Evolutionary conservation across 2,888 invertebrate species (phyloP), one percentile per base, ranked within the genome.

Genomic region (Drosophila borborema): DNA sequence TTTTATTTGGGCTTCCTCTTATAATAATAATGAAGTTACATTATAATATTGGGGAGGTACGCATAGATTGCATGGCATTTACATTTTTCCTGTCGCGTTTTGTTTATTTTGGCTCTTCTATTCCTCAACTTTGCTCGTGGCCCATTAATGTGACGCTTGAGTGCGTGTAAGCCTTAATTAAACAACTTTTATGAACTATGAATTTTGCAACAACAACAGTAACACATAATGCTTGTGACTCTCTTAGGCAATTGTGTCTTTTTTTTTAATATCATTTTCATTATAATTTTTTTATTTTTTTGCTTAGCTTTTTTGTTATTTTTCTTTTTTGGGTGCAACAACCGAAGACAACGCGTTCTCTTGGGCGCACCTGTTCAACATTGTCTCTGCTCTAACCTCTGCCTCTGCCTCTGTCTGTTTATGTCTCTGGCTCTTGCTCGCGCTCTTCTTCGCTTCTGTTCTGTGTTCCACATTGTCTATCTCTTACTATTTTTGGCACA

Each of bases 81-180:
- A 61, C 53, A 49, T 63, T 77, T 64, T 62, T 74, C 68, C 63
- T 51, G 45, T 18, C 59, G 43, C 63, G 23, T 49, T 74, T 63
- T 62, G 20, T 34, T 46, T 51, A 8, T 20, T 51, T 51, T 34
- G 34, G 40, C 31, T 53, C 18, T 28, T 61, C 38, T 54, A 45
- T 31, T 40, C 18, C 16, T 12, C 31, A 38, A 23, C 43, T 20
- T 31, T 54, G 41, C 49, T 38, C 43, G 55, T 67, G 66, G 40
- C 65, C 64, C 70, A 71, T 81, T 77, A 74, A 74, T 70, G 77
- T 77, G 67, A 75, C 80, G 75, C 77, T 82, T 67, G 72, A 82
- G 70, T 80, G 80, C 75, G 75, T 82, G 72, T 69, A 75, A 69
- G 59, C 75, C 70, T 80, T 82, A 82, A 82, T 77, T 82, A 68